A percentile compares a stretch with the other conserved stretches of the same genome.
Conservation (phyloP, 64 coral and sea anemone genomes). For the Stichodactyla helianthus region DNA sequence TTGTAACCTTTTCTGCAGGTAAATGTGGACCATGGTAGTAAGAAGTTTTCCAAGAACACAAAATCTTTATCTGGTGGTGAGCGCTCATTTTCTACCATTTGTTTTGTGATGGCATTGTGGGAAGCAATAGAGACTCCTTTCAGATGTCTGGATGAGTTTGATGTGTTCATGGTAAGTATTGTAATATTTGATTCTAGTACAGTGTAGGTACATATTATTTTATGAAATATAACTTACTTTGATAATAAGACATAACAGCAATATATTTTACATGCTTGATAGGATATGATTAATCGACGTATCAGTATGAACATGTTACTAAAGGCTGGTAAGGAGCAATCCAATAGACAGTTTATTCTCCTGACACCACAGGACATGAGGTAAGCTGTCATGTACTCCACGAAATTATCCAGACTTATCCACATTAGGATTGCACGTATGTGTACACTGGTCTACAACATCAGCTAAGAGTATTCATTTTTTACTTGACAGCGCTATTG, state of each 20-base stretch:
- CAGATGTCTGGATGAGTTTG: constrained; percentile 91
- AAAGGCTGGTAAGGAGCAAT: constrained; percentile 82
- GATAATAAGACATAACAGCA: no score
- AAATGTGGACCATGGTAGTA: constrained; percentile 68
- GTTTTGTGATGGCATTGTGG: constrained; percentile 93
- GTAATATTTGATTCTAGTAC: no score
- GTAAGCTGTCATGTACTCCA: constrained; percentile 10
- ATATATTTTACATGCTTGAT: background rate
- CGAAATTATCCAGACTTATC: no score
- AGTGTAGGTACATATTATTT: no score
- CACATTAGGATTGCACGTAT: no score
- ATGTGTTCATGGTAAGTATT: constrained; percentile 87
- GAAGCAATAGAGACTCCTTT: constrained; percentile 97
- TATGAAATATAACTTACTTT: no score
- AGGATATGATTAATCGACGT: constrained; percentile 97
- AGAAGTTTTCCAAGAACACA: constrained; percentile 55
- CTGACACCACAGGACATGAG: constrained; percentile 96
- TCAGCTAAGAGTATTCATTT: background rate
- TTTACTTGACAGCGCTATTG: constrained; percentile 41
- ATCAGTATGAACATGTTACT: constrained; percentile 97
- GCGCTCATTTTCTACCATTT: constrained; percentile 87
- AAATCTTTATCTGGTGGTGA: constrained; percentile 89
- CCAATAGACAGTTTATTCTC: constrained; percentile 87
- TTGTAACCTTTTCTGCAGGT: constrained; percentile 26
- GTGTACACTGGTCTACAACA: no score